Evolutionary conservation across 2,888 invertebrate genomes (phyloP), one percentile per base, ranked within the genome.

Genomic region (Caenorhabditis sp.): DNA sequence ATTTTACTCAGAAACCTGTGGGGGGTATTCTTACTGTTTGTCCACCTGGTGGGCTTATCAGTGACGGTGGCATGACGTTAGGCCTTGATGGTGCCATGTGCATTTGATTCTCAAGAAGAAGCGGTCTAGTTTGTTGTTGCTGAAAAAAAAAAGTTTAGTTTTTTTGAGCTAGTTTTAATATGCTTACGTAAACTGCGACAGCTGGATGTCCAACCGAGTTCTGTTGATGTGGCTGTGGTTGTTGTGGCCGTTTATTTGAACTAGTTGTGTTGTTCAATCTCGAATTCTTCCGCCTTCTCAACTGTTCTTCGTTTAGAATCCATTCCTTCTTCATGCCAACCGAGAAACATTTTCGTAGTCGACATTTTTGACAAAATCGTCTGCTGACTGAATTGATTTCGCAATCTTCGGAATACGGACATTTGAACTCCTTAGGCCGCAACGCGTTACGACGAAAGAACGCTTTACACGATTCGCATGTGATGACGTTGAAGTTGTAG

Each of bases 291-390:
- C 80, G 79, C 73, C 88, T 85, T 58, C 80, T 64, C 26, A 86
- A 72, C 87, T 96, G 96, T 83, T 94, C 93, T 63, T 97, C 96
- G 0, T 95, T 94, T 93, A 97, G 94, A 17, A 97, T 97, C 88
- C 95, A 94, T 86, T 97, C 96, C 87, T 95, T 95, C 81, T 94
- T 93, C 97, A 97, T 97, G 0, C 97, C 97, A 70, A 96, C 93
- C 1, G 91, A 90, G 77, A 96, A 92, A 88, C 97, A 97, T 88
- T 97, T 97, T 86, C 93, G 93, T 64, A 97, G 90, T 0, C 97
- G 92, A 89, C 97, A 97, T 90, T 93, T 94, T 86, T 97, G 96
- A 89, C 97, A 97, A 88, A 97, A 97, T 27, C 97, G 70, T 27
- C 85, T 74, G 38, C 78, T 78, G 20, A 85, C 84, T 1, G 85